These are phyloP conservation scores for Drosophila teissieri DNA, from an alignment of 1,140 invertebrate species.

Conservation along the genomic window DNA sequence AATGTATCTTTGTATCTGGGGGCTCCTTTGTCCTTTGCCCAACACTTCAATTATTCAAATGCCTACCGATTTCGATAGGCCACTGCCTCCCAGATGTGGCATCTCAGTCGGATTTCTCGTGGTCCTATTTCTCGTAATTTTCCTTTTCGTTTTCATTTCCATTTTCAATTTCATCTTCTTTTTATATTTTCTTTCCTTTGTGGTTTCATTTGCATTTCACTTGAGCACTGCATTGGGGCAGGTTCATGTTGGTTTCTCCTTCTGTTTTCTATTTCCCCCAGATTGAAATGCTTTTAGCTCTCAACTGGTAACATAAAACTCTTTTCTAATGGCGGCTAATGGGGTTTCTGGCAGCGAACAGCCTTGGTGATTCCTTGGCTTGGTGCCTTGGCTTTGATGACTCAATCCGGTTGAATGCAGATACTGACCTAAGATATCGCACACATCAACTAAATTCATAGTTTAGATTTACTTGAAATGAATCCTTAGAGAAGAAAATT, in stretches of 20 bases:
- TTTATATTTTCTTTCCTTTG: conserved; percentile 23
- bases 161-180: conserved; percentile 33
- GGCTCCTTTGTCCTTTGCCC: conserved; percentile 16
- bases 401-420: conserved; percentile 11
- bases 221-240: conserved; percentile 45
- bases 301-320: conserved; percentile 65
- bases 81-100: conserved; percentile 6
- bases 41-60: conserved; percentile 58
- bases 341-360: conserved; percentile 26
- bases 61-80: conserved; percentile 35
- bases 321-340: conserved; percentile 62
- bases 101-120: conserved; percentile 20
- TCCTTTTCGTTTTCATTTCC: conserved; percentile 20
- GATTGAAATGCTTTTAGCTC: conserved; percentile 45
- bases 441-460: background rate
- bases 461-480: too few relatives aligned
- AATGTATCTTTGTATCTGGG: conserved; percentile 33
- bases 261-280: background rate
- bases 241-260: conserved; percentile 24
- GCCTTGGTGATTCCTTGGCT: conserved; percentile 5
- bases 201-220: conserved; percentile 62
- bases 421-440: background rate
- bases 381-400: conserved; percentile 3
- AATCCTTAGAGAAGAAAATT: background rate
- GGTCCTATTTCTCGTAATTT: conserved; percentile 9